Evolutionary conservation across 2,797 vertebrate species (phyloP), one percentile per base, ranked within the genome.

Genomic region (Hippoglossus hippoglossus): DNA sequence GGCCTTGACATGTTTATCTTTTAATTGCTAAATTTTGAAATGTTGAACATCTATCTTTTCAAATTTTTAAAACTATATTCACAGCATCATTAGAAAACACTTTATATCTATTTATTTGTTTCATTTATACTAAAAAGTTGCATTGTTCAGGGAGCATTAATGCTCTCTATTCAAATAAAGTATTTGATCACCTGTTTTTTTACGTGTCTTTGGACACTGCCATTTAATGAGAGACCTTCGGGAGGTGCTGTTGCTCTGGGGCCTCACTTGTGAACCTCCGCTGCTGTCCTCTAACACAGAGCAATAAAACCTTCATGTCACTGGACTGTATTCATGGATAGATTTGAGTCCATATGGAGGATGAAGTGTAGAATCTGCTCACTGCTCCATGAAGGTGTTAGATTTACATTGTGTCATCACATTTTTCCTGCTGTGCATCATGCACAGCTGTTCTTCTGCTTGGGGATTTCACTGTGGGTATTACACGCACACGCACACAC

Each of bases 341-440:
- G 6, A 64, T 10, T 6, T 55, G n/a, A 24, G 44, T 44, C 15
- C 19, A 24, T 25, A 4, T 36, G 6, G 52, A 47, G 49, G 19
- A 41, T 21, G 44, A 4, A 61, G 57, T 39, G 65, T 22, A 54
- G 47, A 58, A 34, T 54, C 39, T 46, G 55, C 24, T 15, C 41
- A 36, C 16, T 34, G 57, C 36, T 16, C 57, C 21, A 15, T 69
- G 53, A 75, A 71, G 50, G 52, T 76, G 53, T 63, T 59, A 56
- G 25, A 79, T 75, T 79, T 72, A 67, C 25, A 62, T 51, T 64
- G 68, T 80, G 84, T 87, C 84, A 77, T 77, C 79, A 82, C 75
- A 82, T 80, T 75, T 78, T 75, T 77, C 53, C 60, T 57, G 74
- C 50, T 26, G 1, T 75, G 76, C 34, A 68, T 89, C 79, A 84